phyloP scores from a whole-genome alignment of 2,113 vertebrate genomes.

The Rhinoderma darwinii region DNA sequence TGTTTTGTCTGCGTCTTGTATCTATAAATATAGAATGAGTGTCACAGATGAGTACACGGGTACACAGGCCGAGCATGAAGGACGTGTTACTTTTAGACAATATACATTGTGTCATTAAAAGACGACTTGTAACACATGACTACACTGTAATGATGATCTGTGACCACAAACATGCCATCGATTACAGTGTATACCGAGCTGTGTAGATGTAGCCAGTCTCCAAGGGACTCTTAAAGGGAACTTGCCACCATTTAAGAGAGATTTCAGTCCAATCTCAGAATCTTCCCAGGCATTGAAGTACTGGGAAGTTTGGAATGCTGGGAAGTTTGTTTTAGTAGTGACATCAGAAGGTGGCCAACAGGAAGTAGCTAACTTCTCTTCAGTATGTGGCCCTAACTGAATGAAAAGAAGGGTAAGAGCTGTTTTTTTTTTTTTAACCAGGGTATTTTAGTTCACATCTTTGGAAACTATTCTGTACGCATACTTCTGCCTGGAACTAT shows the following conservation, averaged over 20 bases:
- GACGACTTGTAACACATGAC: constrained; percentile 9
- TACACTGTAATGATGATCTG: neutral
- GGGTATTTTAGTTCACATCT: too few species aligned
- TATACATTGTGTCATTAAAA: constrained; percentile 3
- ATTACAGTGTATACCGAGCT: neutral
- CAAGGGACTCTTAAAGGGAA: neutral
- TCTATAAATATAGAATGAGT: constrained; percentile 46
- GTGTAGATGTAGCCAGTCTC: neutral
- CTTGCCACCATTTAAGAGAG: too few species aligned
- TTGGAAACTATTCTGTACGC: too few species aligned
- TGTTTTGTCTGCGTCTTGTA: constrained; percentile 33
- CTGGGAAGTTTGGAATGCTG: too few species aligned
- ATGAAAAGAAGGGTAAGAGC: too few species aligned
- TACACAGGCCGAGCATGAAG: constrained; percentile 18
- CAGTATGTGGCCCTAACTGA: too few species aligned
- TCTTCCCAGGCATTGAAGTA: too few species aligned
- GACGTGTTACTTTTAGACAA: neutral
- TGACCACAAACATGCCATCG: neutral
- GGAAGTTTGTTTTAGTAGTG: too few species aligned
- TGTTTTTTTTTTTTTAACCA: too few species aligned
- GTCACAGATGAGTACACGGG: neutral
- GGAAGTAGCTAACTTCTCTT: neutral
- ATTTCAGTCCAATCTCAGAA: too few species aligned
- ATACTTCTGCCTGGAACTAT: too few species aligned
- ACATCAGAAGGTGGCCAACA: too few species aligned